Conservation (phyloP, 2,113 vertebrate species). For the Orientallactaga bullata region DNA sequence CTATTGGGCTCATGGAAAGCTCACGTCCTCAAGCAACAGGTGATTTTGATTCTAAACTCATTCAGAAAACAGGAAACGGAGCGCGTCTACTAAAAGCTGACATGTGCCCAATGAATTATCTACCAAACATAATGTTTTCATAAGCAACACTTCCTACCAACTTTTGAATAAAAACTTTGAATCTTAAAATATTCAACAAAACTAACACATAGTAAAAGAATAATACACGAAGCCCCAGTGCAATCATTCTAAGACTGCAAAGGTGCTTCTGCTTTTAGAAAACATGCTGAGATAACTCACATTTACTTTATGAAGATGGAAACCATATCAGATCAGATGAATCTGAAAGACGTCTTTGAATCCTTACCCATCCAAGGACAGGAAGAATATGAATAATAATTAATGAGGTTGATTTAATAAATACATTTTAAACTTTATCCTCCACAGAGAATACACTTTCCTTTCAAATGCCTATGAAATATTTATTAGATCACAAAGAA, state of each 20-base stretch:
- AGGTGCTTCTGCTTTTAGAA: neutral
- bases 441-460: conserved; percentile 65
- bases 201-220: neutral
- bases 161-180: conserved; percentile 45
- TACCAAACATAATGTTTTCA: neutral
- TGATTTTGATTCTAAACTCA: neutral
- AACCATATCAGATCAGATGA: conserved; percentile 21
- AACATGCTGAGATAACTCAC: neutral
- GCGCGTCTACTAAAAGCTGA: neutral
- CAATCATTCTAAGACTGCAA: conserved; percentile 26
- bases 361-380: conserved; percentile 30
- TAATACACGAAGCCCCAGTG: neutral
- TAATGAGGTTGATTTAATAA: conserved; percentile 61
- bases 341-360: conserved; percentile 54
- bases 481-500: conserved; percentile 71
- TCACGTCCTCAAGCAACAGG: conserved; percentile 7
- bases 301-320: neutral
- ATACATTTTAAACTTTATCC: conserved; percentile 50
- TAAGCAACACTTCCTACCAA: neutral
- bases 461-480: conserved; percentile 74
- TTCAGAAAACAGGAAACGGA: neutral
- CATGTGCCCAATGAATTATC: neutral
- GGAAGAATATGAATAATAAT: conserved; percentile 62
- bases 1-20: neutral
- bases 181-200: conserved; percentile 34